Conservation (phyloP, 1,140 invertebrate species). For the Radopholus similis region DNA sequence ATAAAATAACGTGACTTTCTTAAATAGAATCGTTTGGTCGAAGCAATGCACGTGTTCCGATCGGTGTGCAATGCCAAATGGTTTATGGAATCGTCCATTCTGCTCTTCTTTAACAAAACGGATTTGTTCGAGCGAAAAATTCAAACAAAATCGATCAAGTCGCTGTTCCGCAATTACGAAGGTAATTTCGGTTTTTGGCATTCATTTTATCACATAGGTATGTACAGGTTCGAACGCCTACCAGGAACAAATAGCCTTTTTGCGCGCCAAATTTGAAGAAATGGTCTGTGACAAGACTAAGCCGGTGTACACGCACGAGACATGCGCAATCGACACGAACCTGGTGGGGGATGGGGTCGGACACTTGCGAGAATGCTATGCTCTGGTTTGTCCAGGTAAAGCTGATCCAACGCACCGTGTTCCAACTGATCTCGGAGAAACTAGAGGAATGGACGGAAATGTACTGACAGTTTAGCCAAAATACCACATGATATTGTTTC, state of each 20-base stretch:
- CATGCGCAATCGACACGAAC: background rate
- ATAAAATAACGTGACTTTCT: no score
- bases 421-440: no score
- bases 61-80: slow-evolving; percentile 99
- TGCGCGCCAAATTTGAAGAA: background rate
- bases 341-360: no score
- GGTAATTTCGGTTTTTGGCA: no score
- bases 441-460: no score
- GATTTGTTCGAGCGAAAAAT: slow-evolving; percentile 99
- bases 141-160: slow-evolving; percentile 15
- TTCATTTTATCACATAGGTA: background rate
- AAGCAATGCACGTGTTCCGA: slow-evolving; percentile 98
- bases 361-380: no score
- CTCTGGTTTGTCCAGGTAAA: no score
- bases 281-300: background rate
- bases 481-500: no score
- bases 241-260: background rate
- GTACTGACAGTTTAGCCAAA: no score
- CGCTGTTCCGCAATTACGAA: background rate
- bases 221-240: background rate
- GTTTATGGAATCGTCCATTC: slow-evolving; percentile 99
- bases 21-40: slow-evolving; percentile 96
- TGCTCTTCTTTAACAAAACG: slow-evolving; percentile 99
- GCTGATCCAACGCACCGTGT: no score
- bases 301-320: background rate